phyloP scores from a whole-genome alignment of 2,888 invertebrate species.

The Gymnoscelis rufifasciata region DNA sequence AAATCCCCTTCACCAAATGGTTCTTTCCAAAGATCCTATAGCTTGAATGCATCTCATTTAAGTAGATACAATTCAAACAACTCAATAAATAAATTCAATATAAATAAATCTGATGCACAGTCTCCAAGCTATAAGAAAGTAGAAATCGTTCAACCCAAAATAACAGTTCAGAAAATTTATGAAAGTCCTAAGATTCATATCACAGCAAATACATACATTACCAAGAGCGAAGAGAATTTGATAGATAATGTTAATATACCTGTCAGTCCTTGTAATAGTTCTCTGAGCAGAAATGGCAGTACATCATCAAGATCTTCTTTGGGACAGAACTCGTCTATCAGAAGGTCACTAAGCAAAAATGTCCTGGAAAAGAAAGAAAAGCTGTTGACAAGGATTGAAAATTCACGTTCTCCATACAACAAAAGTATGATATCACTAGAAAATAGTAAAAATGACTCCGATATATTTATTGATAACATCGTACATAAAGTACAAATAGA shows the following conservation, averaged over 20 bases:
- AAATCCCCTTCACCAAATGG: conserved; percentile 27
- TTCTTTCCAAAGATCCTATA: conserved; percentile 18
- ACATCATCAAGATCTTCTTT: conserved; percentile 13
- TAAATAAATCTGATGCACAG: conserved; percentile 8
- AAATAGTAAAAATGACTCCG: conserved; percentile 6
- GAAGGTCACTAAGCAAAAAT: conserved; percentile 17
- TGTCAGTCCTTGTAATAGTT: conserved; percentile 13
- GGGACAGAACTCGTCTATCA: conserved; percentile 16
- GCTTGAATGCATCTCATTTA: conserved; percentile 16
- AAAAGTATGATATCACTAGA: not conserved
- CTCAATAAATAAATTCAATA: conserved; percentile 8
- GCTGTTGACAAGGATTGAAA: conserved; percentile 14
- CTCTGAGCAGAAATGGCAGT: conserved; percentile 11
- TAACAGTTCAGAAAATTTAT: conserved; percentile 27
- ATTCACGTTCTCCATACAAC: not conserved
- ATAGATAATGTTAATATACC: conserved; percentile 18
- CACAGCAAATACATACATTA: conserved; percentile 25
- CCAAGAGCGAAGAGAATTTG: conserved; percentile 26
- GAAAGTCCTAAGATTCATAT: conserved; percentile 28
- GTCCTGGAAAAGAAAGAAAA: conserved; percentile 20
- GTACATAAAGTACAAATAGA: conserved; percentile 42
- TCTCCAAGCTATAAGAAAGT: conserved; percentile 19
- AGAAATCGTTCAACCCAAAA: conserved; percentile 26
- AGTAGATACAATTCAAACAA: conserved; percentile 11
- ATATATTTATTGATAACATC: conserved; percentile 25